Evolutionary conservation across 2,888 invertebrate genomes (phyloP).

Genomic region (Laothoe populi): DNA sequence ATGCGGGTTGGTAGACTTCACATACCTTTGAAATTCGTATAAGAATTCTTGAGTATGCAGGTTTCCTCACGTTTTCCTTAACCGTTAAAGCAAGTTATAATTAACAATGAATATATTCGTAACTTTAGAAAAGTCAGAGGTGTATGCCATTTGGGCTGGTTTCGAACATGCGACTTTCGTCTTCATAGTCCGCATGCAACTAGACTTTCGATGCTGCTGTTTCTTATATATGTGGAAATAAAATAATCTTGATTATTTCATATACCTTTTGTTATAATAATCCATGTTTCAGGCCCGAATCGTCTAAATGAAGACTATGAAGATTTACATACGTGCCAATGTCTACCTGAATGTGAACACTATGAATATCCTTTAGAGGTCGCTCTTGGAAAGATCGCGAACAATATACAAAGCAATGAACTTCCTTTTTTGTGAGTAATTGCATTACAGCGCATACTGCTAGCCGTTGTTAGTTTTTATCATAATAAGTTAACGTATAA

Average conservation of each 20-base stretch:
- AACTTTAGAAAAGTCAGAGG: too few species aligned
- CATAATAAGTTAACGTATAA: background rate
- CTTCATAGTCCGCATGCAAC: too few species aligned
- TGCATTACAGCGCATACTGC: background rate
- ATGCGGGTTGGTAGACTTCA: too few species aligned
- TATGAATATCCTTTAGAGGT: slow-evolving; percentile 86
- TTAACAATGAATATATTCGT: too few species aligned
- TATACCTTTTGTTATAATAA: background rate
- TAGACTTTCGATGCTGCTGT: too few species aligned
- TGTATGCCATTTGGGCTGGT: too few species aligned
- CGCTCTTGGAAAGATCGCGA: slow-evolving; percentile 84
- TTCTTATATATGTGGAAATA: background rate
- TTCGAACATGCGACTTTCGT: too few species aligned
- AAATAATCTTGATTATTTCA: background rate
- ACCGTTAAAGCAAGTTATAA: too few species aligned
- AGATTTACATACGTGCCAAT: slow-evolving; percentile 47
- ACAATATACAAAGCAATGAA: slow-evolving; percentile 66
- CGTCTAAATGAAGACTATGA: background rate
- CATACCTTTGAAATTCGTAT: too few species aligned
- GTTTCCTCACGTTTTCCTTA: too few species aligned
- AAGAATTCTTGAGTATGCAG: too few species aligned
- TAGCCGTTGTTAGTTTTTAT: background rate
- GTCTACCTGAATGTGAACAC: slow-evolving; percentile 87
- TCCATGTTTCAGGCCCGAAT: slow-evolving; percentile 26
- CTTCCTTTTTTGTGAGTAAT: slow-evolving; percentile 79